Percentiles rank a stretch among this genome's conserved stretches.
Conservation (phyloP, 2,113 vertebrate species). For the Struthidea cinerea region DNA sequence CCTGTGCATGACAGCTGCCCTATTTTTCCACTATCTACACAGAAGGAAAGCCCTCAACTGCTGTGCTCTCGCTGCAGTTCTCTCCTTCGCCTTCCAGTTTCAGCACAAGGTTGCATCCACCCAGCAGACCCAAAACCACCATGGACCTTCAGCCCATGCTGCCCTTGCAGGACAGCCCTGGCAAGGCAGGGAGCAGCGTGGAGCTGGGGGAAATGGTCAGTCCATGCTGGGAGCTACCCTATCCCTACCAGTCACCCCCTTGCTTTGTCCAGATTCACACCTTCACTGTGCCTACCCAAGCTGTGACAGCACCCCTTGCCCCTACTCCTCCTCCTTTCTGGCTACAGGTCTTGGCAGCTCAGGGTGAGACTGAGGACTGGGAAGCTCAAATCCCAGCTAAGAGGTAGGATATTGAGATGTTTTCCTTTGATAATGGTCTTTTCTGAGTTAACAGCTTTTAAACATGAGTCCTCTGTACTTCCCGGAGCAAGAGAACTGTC, state of each 20-base stretch:
- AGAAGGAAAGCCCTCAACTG: background rate
- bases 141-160: background rate
- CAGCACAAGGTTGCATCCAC: background rate
- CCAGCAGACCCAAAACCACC: background rate
- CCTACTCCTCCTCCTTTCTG: background rate
- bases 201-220: background rate
- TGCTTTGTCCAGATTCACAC: background rate
- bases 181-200: fast-evolving
- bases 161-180: background rate
- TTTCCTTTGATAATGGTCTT: background rate
- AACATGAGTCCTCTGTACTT: background rate
- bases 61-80: background rate
- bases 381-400: background rate
- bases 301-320: background rate
- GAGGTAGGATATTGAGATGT: background rate
- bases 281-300: background rate
- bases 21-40: background rate
- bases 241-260: background rate
- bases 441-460: background rate
- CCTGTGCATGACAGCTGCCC: fast-evolving
- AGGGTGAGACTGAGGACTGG: background rate
- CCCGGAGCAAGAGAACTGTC: background rate
- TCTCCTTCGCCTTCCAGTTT: background rate
- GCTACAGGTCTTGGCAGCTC: background rate
- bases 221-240: background rate